Percentiles rank a stretch among this genome's conserved stretches.
Conservation (phyloP, 2,888 invertebrate species). For the Ecdyonurus torrentis region DNA sequence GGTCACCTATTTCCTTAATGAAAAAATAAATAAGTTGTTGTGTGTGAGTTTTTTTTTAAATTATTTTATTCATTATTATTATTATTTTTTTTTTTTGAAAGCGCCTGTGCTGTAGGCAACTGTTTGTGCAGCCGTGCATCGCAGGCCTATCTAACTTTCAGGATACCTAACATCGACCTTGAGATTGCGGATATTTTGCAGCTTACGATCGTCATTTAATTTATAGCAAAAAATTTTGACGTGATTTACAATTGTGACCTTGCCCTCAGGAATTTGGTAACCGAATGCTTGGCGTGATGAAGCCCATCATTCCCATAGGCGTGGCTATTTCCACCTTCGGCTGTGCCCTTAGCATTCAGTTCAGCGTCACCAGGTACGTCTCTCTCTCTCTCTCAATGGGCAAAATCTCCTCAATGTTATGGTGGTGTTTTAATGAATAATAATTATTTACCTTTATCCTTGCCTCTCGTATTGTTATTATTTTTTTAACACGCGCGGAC, state of each 20-base stretch:
- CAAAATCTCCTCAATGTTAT: no score
- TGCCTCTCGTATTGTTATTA: no score
- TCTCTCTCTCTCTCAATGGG: no score
- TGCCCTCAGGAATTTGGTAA: constrained; percentile 37
- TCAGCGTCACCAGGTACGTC: constrained; percentile 47
- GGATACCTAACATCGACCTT: neutral
- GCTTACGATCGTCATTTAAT: neutral
- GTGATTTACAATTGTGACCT: neutral
- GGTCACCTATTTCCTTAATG: no score
- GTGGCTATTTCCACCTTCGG: constrained; percentile 65
- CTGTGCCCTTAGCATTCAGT: constrained; percentile 60
- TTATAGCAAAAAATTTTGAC: no score
- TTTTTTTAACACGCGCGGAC: no score
- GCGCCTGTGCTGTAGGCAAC: neutral
- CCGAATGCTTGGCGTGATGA: constrained; percentile 43
- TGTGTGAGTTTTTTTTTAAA: no score
- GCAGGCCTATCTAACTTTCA: neutral
- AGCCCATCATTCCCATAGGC: constrained; percentile 54
- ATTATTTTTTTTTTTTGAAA: no score
- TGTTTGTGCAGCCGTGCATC: neutral
- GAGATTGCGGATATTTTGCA: neutral
- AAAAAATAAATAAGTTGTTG: no score
- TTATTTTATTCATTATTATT: no score
- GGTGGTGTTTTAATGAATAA: no score
- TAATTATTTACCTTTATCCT: no score